Evolutionary conservation across 2,113 vertebrate species (phyloP), one percentile per base, ranked within the genome.

Genomic region (Siniperca chuatsi): DNA sequence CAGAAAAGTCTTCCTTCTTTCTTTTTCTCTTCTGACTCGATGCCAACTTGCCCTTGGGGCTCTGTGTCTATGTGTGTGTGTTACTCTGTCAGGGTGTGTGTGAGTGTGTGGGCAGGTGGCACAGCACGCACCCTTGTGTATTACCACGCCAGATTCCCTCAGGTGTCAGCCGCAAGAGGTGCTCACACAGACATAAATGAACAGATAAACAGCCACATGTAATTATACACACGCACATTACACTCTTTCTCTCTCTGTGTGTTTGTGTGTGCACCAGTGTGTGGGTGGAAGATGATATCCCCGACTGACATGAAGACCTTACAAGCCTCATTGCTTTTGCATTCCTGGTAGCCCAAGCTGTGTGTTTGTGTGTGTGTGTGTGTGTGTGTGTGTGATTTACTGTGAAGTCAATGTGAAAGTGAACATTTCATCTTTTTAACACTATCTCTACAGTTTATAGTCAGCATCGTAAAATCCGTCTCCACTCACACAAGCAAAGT

Each of bases 91-190:
- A 79, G 65, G 67, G 87, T 73, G 89, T 89, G 89, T 67, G 16
- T 69, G 85, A 78, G 69, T 87, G 78, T 81, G 87, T 91, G 84
- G 81, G 81, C 66, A 84, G 69, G 48, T 69, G 70, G 78, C 52
- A 85, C 73, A 85, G 79, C 88, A 93, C 81, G 75, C 89, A 93
- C 89, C 68, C 82, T 65, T 68, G 13, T 86, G 76, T 82, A 80
- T 84, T 73, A 80, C 69, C 84, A 89, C 57, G n/a, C 89, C 91
- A 93, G 75, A 92, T 92, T 58, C 86, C 92, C 85, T 90, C 54
- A 89, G 87, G 93, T 78, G 35, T 52, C 25, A 70, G 75, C 71
- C 5, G 13, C 81, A 72, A 57, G 29, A 80, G 7, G 68, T 77
- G 74, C 50, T 4, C 8, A 23, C 33, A 23, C 75, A 61, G 64